Conservation (phyloP, 2,797 vertebrate genomes). For the Hoplostethus mediterraneus region DNA sequence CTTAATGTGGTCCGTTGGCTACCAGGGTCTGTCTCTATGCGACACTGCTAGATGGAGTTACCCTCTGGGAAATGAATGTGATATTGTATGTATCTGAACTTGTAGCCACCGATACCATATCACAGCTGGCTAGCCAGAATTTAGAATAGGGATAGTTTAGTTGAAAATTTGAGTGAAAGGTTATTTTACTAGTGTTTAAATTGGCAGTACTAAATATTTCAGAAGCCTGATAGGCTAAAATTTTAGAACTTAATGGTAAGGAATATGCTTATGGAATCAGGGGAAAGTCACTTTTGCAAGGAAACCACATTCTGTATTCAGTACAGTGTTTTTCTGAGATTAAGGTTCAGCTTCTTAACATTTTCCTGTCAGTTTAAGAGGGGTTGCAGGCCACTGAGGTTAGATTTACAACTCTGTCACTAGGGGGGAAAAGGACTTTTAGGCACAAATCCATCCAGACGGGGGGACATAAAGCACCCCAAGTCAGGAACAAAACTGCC, state of each 20-base stretch:
- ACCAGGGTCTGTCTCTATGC: conserved; percentile 37
- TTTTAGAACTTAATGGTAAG: too few species aligned
- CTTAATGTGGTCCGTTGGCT: conserved; percentile 42
- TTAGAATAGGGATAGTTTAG: not conserved
- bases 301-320: not conserved
- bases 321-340: not conserved
- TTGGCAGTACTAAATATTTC: too few species aligned
- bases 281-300: too few species aligned
- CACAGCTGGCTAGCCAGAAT: conserved; percentile 3
- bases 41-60: conserved; percentile 10
- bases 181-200: too few species aligned
- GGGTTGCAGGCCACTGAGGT: conserved; percentile 24
- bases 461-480: conserved; percentile 48
- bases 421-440: conserved; percentile 47
- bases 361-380: conserved; percentile 34
- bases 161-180: conserved; percentile 1
- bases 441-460: conserved; percentile 63
- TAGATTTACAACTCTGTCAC: conserved; percentile 68
- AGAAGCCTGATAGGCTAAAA: too few species aligned
- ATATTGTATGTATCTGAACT: conserved; percentile 4
- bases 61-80: conserved; percentile 31
- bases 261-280: too few species aligned
- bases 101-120: not conserved
- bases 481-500: conserved; percentile 64
- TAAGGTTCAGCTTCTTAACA: conserved; percentile 18